Evolutionary conservation across 2,797 vertebrate species (phyloP).

Genomic region (Rhinoraja longicauda): DNA sequence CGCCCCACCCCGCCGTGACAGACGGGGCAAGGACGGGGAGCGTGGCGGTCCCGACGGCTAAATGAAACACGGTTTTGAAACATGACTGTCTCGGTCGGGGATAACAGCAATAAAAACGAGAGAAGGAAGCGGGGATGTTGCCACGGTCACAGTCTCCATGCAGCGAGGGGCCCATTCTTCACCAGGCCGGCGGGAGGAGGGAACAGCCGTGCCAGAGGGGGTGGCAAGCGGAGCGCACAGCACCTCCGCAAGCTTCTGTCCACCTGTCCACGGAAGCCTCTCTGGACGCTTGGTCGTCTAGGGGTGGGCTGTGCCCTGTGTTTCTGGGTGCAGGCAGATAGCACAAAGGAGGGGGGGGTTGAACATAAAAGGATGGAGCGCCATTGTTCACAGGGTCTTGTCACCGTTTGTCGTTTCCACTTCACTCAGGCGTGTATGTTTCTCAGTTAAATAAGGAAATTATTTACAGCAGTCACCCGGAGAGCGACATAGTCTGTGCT

Average conservation of each 20-base stretch:
- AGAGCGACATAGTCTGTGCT: not conserved
- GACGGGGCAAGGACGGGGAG: no score
- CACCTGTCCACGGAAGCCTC: not conserved
- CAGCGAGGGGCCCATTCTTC: not conserved
- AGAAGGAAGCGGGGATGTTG: no score
- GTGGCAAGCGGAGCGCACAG: no score
- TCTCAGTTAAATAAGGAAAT: constrained; percentile 11
- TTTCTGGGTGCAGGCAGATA: not conserved
- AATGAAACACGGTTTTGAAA: no score
- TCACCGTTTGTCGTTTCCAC: not conserved
- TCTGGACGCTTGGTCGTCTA: not conserved
- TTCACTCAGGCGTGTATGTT: not conserved
- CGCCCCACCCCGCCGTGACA: no score
- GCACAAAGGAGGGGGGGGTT: not conserved
- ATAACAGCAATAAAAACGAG: no score
- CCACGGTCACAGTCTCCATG: not conserved
- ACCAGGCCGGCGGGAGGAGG: not conserved
- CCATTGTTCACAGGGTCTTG: not conserved
- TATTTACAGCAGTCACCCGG: constrained; percentile 13
- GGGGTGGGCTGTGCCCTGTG: no score
- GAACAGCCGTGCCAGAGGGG: not conserved
- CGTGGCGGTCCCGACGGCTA: no score
- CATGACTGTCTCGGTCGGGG: no score
- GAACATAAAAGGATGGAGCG: not conserved
- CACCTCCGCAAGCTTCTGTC: not conserved